phyloP scores from a whole-genome alignment of 2,797 vertebrate species.

The Bufotes viridis region DNA sequence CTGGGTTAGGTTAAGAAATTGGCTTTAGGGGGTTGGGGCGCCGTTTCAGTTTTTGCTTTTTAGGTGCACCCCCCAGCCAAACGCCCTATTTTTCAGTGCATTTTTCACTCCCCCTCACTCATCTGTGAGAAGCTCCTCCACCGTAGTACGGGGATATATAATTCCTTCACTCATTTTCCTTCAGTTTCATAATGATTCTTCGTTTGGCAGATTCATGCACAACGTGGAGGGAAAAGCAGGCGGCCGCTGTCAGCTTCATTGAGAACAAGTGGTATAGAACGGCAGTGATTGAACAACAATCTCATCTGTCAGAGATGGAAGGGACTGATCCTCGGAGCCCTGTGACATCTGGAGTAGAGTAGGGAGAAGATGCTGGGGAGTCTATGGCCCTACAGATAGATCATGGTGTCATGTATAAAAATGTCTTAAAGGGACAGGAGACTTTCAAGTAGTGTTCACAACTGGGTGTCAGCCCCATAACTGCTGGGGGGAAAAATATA shows the following conservation, averaged over 20 bases:
- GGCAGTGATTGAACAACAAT: neutral
- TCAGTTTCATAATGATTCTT: neutral
- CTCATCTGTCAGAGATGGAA: neutral
- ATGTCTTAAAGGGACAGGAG: neutral
- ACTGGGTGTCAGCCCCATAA: neutral
- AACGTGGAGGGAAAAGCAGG: neutral
- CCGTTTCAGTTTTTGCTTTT: too few species aligned
- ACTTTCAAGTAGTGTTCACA: neutral
- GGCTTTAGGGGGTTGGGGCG: too few species aligned
- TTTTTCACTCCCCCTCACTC: too few species aligned
- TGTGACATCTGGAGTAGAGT: neutral
- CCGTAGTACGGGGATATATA: too few species aligned
- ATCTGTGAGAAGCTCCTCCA: too few species aligned
- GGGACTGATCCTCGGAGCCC: neutral
- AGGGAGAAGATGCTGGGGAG: neutral
- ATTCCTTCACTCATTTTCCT: too few species aligned
- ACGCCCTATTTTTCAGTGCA: too few species aligned
- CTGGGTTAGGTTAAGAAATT: too few species aligned
- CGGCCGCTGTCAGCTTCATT: slow-evolving; percentile 16
- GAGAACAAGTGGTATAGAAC: slow-evolving; percentile 30
- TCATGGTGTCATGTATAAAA: neutral
- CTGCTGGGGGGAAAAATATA: too few species aligned
- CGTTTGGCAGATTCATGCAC: neutral
- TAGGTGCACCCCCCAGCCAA: too few species aligned
- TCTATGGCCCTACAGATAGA: neutral